Conservation (phyloP, 2,888 invertebrate genomes). For the Agrotis puta region DNA sequence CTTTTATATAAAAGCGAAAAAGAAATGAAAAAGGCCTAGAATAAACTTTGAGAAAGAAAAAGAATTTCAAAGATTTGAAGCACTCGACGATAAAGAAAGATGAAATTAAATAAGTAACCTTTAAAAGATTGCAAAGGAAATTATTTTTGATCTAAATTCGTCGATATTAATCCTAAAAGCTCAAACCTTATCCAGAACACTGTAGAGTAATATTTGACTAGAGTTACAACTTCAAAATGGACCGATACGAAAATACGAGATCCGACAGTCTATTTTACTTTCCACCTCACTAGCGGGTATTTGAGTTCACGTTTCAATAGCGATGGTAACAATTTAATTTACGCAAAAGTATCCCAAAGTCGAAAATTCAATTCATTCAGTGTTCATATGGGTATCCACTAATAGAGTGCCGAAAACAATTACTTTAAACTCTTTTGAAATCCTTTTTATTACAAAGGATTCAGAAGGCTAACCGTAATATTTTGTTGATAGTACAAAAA, state of each 20-base stretch:
- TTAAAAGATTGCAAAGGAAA: conserved; percentile 40
- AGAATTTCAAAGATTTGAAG: conserved; percentile 45
- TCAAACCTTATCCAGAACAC: conserved; percentile 82
- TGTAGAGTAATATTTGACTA: conserved; percentile 74
- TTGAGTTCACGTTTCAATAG: conserved; percentile 7
- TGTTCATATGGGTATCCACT: neutral
- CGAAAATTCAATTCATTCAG: conserved; percentile 9
- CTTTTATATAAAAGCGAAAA: conserved; percentile 43
- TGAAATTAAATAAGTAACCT: conserved; percentile 31
- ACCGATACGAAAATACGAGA: conserved; percentile 67
- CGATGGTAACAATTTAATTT: conserved; percentile 11
- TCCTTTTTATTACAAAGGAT: no score
- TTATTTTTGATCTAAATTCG: conserved; percentile 73
- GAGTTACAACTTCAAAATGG: conserved; percentile 68
- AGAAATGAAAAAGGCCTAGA: conserved; percentile 17
- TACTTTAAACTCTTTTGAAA: conserved; percentile 1
- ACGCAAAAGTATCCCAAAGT: conserved; percentile 11
- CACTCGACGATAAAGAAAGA: conserved; percentile 44
- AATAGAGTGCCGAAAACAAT: neutral
- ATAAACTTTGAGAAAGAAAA: conserved; percentile 1
- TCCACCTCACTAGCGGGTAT: conserved; percentile 6
- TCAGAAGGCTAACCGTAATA: no score
- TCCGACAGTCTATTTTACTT: conserved; percentile 5
- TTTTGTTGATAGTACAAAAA: conserved; percentile 19
- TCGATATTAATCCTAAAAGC: conserved; percentile 86